Evolutionary conservation across 2,113 vertebrate species (phyloP).

Genomic region (Candoia aspera): DNA sequence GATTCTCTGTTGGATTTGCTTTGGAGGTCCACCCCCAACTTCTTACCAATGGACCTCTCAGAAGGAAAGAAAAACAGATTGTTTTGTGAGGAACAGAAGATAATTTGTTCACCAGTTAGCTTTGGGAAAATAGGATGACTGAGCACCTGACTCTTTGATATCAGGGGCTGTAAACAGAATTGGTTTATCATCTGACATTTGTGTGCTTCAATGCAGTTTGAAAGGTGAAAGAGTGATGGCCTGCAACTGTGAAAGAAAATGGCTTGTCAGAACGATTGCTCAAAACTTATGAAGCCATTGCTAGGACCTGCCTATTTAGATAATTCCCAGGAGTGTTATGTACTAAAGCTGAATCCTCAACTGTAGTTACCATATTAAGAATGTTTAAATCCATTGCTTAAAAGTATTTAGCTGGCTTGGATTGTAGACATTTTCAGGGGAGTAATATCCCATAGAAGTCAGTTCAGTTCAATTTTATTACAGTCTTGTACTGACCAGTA

Average conservation of each 20-base stretch:
- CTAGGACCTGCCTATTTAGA: not conserved
- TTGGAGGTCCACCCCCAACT: not conserved
- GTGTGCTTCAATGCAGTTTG: conserved; percentile 5
- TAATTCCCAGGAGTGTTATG: not conserved
- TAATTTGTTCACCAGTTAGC: conserved; percentile 23
- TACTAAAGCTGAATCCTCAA: not conserved
- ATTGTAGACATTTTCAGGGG: not conserved
- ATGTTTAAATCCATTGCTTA: not conserved
- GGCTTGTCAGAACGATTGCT: conserved; percentile 28
- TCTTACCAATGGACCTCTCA: not conserved
- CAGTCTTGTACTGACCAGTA: too few relatives aligned
- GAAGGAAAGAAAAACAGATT: conserved; percentile 10
- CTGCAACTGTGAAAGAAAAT: conserved; percentile 27
- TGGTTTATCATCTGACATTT: conserved; percentile 34
- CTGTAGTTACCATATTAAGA: not conserved
- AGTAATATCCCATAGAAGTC: not conserved
- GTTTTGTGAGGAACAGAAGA: conserved; percentile 7
- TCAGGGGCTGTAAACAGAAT: conserved; percentile 14
- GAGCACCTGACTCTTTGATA: conserved; percentile 10
- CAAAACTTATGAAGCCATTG: conserved; percentile 10
- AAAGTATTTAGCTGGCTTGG: not conserved
- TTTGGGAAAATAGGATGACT: conserved; percentile 22
- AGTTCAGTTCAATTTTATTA: too few relatives aligned
- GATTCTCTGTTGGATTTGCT: not conserved
- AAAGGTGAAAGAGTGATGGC: conserved; percentile 11